These are phyloP conservation scores for Porites australiensis DNA, from an alignment of 64 coral and sea anemone species.

Conservation along the genomic window DNA sequence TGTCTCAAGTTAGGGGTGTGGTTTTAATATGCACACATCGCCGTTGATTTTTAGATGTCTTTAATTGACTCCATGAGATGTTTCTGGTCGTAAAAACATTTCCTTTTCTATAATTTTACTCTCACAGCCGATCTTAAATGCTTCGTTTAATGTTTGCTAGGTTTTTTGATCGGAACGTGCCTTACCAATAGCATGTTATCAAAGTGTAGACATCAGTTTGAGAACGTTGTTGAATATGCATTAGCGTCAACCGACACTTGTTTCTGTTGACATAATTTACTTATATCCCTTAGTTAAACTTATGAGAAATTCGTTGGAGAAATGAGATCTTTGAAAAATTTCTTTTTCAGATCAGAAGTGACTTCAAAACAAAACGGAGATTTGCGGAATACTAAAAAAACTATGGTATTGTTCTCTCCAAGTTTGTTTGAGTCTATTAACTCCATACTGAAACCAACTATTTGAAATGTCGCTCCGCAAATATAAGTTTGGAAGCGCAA, in stretches of 20 bases:
- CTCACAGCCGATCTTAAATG: background rate
- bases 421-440: background rate
- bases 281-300: constrained; percentile 22
- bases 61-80: background rate
- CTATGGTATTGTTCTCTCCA: background rate
- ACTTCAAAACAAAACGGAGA: background rate
- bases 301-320: background rate
- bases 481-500: background rate
- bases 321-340: background rate
- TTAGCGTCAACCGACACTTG: constrained; percentile 32
- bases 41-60: constrained; percentile 23
- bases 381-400: too few relatives aligned
- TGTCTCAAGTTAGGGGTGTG: background rate
- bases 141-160: background rate
- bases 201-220: background rate
- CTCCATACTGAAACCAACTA: background rate
- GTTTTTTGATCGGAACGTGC: background rate
- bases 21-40: background rate
- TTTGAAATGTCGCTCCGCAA: constrained; percentile 21
- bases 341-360: background rate
- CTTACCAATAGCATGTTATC: background rate
- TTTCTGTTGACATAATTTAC: background rate
- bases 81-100: background rate
- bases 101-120: background rate
- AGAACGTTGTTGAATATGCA: constrained; percentile 20